Base-by-base conservation (phyloP, 2,113 vertebrate genomes). In the Pelvicachromis taeniatus region DNA sequence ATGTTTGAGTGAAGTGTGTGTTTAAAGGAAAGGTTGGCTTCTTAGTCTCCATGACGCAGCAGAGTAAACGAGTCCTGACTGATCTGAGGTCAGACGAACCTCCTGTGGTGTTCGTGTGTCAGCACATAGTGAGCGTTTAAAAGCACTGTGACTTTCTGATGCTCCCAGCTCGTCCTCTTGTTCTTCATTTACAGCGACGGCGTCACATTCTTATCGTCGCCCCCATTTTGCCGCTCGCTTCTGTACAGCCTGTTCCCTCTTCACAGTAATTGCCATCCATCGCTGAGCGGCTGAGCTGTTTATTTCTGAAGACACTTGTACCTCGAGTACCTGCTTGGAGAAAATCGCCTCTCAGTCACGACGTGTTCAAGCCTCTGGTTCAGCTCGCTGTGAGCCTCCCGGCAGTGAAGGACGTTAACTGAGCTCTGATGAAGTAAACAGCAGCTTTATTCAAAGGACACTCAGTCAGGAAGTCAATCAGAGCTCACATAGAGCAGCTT, bases 201-300 rank as follows among this genome's bases (percentile, higher is more conserved):
- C 6, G 12, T 4, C 3, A 10, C 17, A 3, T 80, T 48, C 42
- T 82, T 11, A 75, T 13, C 11, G 6, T 48, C 81, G 3, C 35
- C 14, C 6, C 58, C 42, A 4, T 50, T 52, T 73, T n/a, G 45
- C 19, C 4, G 9, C 56, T 48, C 31, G 21, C 6, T 0, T 26
- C 65, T 7, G 73, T 26, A 88, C 84, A 16, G 23, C 40, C 79
- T 84, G 84, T 88, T 91, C 81, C 86, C 81, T 86, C 84, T 84
- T 84, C 55, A 58, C 54, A 3, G 35, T 88, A 82, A 91, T 86
- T 80, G 84, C 23, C 48, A 31, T 78, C 58, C 53, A 1, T n/a
- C 6, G 13, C 29, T 3, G 63, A 79, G 59, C 4, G 50, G 13
- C 31, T 10, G 23, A 48, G 42, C 77, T 38, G 45, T 38, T 78